Evolutionary conservation across 2,113 vertebrate genomes (phyloP).

Genomic region (Scatophagus argus): DNA sequence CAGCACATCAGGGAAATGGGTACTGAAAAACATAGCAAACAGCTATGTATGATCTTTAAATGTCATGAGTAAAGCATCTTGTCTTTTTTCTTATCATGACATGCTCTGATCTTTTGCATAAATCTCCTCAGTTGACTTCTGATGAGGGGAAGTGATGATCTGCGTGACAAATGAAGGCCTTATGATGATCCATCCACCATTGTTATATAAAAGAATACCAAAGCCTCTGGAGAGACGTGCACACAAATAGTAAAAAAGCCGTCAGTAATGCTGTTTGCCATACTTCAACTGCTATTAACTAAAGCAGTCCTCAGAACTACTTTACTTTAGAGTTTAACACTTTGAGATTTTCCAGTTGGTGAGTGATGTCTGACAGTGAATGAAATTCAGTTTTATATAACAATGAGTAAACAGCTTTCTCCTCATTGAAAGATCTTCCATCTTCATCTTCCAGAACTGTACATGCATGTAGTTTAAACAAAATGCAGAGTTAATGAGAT

Average conservation of each 20-base stretch:
- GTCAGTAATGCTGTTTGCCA: constrained; percentile 23
- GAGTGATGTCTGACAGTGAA: neutral
- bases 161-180: constrained; percentile 7
- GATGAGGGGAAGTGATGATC: constrained; percentile 40
- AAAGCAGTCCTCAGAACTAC: neutral
- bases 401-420: neutral
- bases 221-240: constrained; percentile 7
- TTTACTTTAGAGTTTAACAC: neutral
- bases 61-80: constrained; percentile 4
- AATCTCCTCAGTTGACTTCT: constrained; percentile 25
- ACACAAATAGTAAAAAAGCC: constrained; percentile 2
- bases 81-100: constrained; percentile 24
- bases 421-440: no score
- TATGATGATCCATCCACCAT: constrained; percentile 46
- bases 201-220: constrained; percentile 37
- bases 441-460: neutral
- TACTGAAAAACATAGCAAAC: constrained; percentile 19
- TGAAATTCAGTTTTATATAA: neutral
- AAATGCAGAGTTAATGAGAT: constrained; percentile 26
- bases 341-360: neutral
- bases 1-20: neutral
- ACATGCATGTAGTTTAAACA: constrained; percentile 3
- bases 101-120: constrained; percentile 32
- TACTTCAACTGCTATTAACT: constrained; percentile 35
- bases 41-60: constrained; percentile 42